A percentile compares a stretch with the other conserved stretches of the same genome.
phyloP scores from a whole-genome alignment of 1,140 invertebrate genomes.

The Maniola jurtina region DNA sequence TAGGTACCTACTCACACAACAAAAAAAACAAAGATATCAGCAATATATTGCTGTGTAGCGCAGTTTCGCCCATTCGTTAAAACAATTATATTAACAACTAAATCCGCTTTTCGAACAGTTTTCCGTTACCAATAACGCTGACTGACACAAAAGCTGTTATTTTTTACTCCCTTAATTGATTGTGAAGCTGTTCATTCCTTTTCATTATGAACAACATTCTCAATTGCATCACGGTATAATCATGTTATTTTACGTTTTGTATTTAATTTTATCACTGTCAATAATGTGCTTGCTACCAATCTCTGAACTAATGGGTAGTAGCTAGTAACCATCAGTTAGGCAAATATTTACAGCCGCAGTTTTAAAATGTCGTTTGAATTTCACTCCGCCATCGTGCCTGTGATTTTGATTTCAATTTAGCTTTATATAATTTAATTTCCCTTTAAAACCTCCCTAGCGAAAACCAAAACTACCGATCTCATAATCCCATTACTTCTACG shows the following conservation, averaged over 20 bases:
- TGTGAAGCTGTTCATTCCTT: background rate
- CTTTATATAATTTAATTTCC: constrained; percentile 62
- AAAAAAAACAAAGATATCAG: background rate
- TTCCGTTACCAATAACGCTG: constrained; percentile 16
- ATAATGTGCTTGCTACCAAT: too few species aligned
- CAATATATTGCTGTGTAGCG: background rate
- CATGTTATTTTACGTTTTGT: too few species aligned
- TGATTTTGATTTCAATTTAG: constrained; percentile 49
- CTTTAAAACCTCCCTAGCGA: constrained; percentile 55
- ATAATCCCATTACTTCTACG: constrained; percentile 74
- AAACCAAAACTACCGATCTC: constrained; percentile 67
- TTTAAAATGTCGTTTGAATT: constrained; percentile 18
- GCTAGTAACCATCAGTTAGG: background rate
- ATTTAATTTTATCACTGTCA: too few species aligned
- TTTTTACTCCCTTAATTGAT: constrained; percentile 2
- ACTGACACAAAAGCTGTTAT: constrained; percentile 8
- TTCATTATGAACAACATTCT: background rate
- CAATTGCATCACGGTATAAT: too few species aligned
- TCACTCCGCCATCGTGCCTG: constrained; percentile 31
- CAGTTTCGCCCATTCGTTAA: constrained; percentile 6
- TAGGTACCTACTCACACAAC: too few species aligned
- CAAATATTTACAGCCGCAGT: constrained; percentile 16
- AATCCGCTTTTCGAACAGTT: constrained; percentile 17
- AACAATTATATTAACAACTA: constrained; percentile 20
- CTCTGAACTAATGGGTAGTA: background rate